phyloP scores from a whole-genome alignment of 1,140 invertebrate species.

The Penaeus indicus region DNA sequence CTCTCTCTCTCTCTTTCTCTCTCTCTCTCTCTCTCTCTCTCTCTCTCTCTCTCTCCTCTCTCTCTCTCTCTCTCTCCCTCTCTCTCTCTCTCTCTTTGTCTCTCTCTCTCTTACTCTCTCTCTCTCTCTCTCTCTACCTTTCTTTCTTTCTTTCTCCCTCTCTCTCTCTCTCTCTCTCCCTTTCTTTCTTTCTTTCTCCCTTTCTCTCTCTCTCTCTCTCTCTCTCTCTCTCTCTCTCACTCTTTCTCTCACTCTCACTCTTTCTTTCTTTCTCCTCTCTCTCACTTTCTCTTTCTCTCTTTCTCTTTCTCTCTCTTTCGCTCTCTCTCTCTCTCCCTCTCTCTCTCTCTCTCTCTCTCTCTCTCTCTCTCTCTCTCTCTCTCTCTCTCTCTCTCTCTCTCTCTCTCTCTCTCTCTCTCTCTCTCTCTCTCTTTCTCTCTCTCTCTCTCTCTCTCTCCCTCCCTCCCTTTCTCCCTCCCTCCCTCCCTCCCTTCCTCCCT shows the following conservation, averaged over 20 bases:
- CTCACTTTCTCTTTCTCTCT: too few relatives aligned
- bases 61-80: not conserved
- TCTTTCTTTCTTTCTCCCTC: not conserved
- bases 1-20: not conserved
- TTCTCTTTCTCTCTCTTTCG: not conserved
- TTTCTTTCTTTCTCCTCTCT: not conserved
- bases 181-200: not conserved
- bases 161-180: not conserved
- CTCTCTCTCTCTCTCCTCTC: not conserved
- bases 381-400: too few relatives aligned
- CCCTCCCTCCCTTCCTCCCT: not conserved
- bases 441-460: not conserved
- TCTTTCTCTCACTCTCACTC: not conserved
- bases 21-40: not conserved
- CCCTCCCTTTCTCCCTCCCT: not conserved
- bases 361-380: too few relatives aligned
- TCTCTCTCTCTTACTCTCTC: not conserved
- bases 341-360: too few relatives aligned
- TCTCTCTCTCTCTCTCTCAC: not conserved
- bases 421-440: not conserved
- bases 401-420: not conserved
- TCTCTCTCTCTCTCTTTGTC: not conserved
- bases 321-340: too few relatives aligned
- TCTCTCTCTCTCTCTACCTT: not conserved
- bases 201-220: not conserved